Percentiles rank a stretch among this genome's conserved stretches.
Evolutionary conservation across 2,113 vertebrate species (phyloP).

Genomic region (Rhodinocichla rosea): DNA sequence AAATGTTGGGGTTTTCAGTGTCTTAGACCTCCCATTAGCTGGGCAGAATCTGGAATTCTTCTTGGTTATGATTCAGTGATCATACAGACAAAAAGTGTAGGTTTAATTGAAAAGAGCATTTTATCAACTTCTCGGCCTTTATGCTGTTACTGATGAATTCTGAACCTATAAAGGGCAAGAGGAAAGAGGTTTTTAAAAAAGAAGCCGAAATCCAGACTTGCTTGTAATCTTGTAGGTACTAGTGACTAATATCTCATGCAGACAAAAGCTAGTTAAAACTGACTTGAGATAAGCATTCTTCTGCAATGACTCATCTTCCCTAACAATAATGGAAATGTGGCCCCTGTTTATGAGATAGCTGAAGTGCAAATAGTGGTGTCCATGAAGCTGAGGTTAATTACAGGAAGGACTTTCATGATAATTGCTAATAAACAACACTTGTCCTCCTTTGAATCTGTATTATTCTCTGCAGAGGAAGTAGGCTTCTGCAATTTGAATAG

Average conservation of each 20-base stretch:
- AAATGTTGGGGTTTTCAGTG: constrained; percentile 50
- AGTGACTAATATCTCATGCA: constrained; percentile 55
- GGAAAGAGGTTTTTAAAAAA: constrained; percentile 28
- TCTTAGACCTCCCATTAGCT: constrained; percentile 49
- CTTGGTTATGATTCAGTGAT: constrained; percentile 78
- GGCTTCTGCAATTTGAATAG: constrained; percentile 49
- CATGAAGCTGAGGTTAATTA: constrained; percentile 76
- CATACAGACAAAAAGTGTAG: constrained; percentile 66
- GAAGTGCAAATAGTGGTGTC: constrained; percentile 72
- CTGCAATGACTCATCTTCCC: constrained; percentile 70
- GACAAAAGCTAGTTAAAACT: constrained; percentile 73
- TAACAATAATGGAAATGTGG: constrained; percentile 68
- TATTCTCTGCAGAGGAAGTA: constrained; percentile 45
- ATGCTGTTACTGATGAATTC: constrained; percentile 38
- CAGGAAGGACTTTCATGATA: constrained; percentile 78
- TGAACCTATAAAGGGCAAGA: constrained; percentile 47
- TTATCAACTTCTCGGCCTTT: constrained; percentile 22
- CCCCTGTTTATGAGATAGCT: constrained; percentile 64
- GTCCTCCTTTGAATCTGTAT: constrained; percentile 48
- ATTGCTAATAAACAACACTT: constrained; percentile 74
- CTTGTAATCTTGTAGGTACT: constrained; percentile 40
- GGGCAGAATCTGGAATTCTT: constrained; percentile 41
- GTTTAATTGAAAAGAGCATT: constrained; percentile 47
- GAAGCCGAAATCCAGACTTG: constrained; percentile 25
- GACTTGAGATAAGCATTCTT: constrained; percentile 71